Conservation (phyloP, 2,113 vertebrate species). For the Hydrochoerus hydrochaeris region DNA sequence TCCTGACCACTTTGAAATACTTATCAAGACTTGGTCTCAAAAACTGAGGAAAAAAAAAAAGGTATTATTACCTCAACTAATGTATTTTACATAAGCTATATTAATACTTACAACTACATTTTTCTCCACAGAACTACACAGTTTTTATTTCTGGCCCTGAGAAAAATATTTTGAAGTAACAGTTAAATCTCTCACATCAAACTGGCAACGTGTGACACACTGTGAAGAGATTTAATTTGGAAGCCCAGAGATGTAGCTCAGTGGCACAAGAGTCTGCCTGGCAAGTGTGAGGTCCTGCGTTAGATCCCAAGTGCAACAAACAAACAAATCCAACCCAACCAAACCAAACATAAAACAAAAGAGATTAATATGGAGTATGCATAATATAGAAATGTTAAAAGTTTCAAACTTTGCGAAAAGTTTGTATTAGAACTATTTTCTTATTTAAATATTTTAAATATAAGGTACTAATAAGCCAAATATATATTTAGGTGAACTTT, state of each 20-base stretch:
- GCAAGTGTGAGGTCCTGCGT: too few species aligned
- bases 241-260: background rate
- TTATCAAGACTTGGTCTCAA: background rate
- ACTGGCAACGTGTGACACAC: background rate
- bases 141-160: constrained; percentile 35
- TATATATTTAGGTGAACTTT: constrained; percentile 41
- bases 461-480: constrained; percentile 12
- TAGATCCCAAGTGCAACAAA: too few species aligned
- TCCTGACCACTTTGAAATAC: background rate
- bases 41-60: background rate
- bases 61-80: background rate
- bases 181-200: background rate
- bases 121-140: background rate
- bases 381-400: constrained; percentile 14
- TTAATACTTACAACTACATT: background rate
- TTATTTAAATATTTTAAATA: constrained; percentile 38
- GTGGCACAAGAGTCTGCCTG: too few species aligned
- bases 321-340: too few species aligned
- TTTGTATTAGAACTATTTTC: constrained; percentile 9
- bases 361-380: too few species aligned
- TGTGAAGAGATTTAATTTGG: constrained; percentile 31
- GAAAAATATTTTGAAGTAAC: background rate
- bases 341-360: too few species aligned
- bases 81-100: background rate
- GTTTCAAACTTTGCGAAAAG: background rate